phyloP scores from a whole-genome alignment of 1,140 invertebrate genomes.

The Pentalonia nigronervosa region DNA sequence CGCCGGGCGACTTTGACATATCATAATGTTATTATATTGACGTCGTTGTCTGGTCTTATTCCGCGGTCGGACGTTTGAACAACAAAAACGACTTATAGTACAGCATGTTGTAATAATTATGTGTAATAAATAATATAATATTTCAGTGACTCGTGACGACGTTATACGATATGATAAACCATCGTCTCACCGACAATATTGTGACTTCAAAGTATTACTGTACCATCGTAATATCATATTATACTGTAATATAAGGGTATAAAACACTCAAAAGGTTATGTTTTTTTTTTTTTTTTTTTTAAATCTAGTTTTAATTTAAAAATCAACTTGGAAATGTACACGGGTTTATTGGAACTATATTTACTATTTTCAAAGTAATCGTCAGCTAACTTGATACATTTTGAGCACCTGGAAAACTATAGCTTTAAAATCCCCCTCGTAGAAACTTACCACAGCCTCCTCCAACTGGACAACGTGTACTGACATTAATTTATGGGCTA shows the following conservation, averaged over 20 bases:
- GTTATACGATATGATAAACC: neutral
- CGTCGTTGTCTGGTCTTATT: neutral
- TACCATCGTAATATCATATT: neutral
- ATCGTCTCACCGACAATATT: neutral
- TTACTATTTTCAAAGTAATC: neutral
- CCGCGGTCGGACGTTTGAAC: neutral
- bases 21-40: neutral
- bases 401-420: neutral
- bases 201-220: neutral
- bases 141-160: neutral
- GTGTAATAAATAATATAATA: neutral
- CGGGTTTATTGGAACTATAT: neutral
- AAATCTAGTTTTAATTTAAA: no score
- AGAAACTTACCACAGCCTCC: neutral
- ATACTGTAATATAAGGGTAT: no score
- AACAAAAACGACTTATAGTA: neutral
- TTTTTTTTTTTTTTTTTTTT: no score
- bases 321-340: neutral
- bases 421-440: neutral
- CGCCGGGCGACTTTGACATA: neutral
- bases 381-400: neutral
- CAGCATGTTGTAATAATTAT: neutral
- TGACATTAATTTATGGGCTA: neutral
- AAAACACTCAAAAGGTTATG: neutral
- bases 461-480: neutral